Evolutionary conservation across 2,797 vertebrate species (phyloP).

Genomic region (Lepus townsendii): DNA sequence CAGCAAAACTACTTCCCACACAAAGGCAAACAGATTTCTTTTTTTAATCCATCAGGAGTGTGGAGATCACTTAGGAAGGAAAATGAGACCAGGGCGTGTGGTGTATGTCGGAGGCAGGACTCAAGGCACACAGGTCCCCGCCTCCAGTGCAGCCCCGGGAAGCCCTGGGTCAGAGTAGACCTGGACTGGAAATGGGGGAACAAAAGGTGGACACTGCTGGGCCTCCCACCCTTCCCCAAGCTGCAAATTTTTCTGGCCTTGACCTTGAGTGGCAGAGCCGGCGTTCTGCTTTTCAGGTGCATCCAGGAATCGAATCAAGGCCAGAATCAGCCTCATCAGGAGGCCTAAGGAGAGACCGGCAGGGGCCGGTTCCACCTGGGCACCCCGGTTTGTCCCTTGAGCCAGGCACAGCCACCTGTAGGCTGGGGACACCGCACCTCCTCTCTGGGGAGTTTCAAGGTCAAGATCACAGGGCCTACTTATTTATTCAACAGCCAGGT

Average conservation of each 20-base stretch:
- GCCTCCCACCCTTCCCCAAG: not conserved
- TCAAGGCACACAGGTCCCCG: not conserved
- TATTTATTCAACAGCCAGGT: not conserved
- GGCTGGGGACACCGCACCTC: not conserved
- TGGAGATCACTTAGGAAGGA: not conserved
- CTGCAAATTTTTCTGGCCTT: not conserved
- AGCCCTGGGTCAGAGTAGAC: not conserved
- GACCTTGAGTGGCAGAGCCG: not conserved
- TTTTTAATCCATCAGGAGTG: not conserved
- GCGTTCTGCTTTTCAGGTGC: not conserved
- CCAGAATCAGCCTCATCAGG: not conserved
- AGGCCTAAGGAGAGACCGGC: not conserved
- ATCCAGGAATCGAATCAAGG: not conserved
- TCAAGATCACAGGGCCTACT: not conserved
- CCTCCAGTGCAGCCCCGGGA: not conserved
- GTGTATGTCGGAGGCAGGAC: not conserved
- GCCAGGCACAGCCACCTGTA: not conserved
- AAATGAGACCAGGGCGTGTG: not conserved
- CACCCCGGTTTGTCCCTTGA: not conserved
- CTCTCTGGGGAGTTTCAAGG: not conserved
- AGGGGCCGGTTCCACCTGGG: not conserved
- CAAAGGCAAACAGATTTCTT: not conserved
- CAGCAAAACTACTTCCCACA: not conserved
- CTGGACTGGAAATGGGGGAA: not conserved
- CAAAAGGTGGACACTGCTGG: not conserved